Conservation (phyloP, 2,113 vertebrate genomes). For the Poeciliopsis turrubarensis region DNA sequence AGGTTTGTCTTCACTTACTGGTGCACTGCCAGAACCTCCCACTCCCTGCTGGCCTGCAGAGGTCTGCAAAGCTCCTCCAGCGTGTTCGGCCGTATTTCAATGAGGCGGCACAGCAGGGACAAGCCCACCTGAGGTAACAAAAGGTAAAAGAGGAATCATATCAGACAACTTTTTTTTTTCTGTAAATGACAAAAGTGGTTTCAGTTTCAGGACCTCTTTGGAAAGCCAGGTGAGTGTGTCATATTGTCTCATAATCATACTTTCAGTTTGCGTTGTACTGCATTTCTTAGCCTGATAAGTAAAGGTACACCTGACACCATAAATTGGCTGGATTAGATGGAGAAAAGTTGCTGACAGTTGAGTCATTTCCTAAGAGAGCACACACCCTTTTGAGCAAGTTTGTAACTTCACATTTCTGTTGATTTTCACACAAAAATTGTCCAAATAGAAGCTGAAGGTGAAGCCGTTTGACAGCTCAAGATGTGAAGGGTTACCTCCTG, state of each 20-base stretch:
- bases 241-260: not conserved
- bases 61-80: conserved; percentile 82
- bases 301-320: conserved; percentile 1
- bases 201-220: not conserved
- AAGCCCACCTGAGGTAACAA: conserved; percentile 83
- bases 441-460: not conserved
- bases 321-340: not conserved
- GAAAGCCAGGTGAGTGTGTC: not conserved
- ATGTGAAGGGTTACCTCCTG: conserved; percentile 84
- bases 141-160: not conserved
- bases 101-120: conserved; percentile 90
- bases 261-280: conserved; percentile 13
- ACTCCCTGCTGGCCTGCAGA: conserved; percentile 81
- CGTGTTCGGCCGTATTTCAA: conserved; percentile 89
- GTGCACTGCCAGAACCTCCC: conserved; percentile 88
- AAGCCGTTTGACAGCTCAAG: not conserved
- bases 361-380: not conserved
- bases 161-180: not conserved
- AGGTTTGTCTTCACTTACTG: conserved; percentile 81
- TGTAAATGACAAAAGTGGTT: not conserved
- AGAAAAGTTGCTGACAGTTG: not conserved
- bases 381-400: not conserved
- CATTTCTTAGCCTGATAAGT: conserved; percentile 22
- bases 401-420: not conserved
- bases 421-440: not conserved